Evolutionary conservation across 2,888 invertebrate species (phyloP), one percentile per base, ranked within the genome.

Genomic region (Tineola bisselliella): DNA sequence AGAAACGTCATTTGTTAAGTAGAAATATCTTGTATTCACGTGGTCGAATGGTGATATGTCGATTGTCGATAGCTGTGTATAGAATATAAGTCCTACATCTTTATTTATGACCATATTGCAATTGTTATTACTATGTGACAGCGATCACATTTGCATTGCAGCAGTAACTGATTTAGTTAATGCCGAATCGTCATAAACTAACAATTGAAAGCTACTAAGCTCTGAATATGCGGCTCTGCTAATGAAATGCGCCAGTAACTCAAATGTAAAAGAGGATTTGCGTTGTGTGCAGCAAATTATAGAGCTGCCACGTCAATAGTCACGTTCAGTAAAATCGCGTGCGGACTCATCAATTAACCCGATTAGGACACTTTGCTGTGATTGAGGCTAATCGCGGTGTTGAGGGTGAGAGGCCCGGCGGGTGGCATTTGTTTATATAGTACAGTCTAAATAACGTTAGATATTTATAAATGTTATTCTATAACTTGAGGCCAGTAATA

Each of bases 291-390:
- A 54, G 54, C 54, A 54, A 54, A 54, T 54, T 54, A 54, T 54
- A 54, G 54, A 48, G 54, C 54, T 54, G 54, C 54, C 54, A 54
- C 54, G 25, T 54, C 48, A 48, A 48, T 48, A 48, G 48, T 56
- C 33, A 58, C 33, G 58, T 58, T 33, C 62, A 61, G 59, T 59
- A 52, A 59, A 61, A 60, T 61, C 43, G 63, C 62, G 62, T 63
- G 63, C 62, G 52, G 17, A 66, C 69, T 76, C 79, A 79, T 81
- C 80, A 78, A 82, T 82, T 80, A 79, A 72, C 70, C 68, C 77
- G 78, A 82, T 81, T 81, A 80, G 76, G 70, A 68, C 68, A 70
- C 69, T 70, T 58, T 74, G 61, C 62, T 30, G 76, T 81, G 82
- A 83, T 79, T 79, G 75, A 73, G 74, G 74, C 74, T 76, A 76